Evolutionary conservation across 2,888 invertebrate genomes (phyloP).

Genomic region (Dicycla oo): DNA sequence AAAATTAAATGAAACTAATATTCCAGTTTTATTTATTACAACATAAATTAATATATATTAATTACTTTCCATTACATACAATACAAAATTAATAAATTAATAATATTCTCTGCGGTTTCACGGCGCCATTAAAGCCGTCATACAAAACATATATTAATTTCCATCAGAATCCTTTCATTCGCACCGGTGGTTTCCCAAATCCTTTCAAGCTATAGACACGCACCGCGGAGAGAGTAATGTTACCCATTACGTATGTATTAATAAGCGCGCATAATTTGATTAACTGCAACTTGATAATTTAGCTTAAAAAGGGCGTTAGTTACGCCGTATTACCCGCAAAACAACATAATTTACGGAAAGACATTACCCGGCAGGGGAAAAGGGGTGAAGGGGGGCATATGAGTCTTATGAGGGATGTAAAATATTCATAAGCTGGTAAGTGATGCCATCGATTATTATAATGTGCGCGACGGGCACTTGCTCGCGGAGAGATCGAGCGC

Average conservation of each 20-base stretch:
- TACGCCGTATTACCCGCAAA: conserved; percentile 44
- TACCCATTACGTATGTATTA: conserved; percentile 36
- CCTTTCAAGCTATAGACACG: conserved; percentile 11
- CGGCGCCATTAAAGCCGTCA: conserved; percentile 6
- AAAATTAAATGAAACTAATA: background rate
- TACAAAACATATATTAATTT: conserved; percentile 55
- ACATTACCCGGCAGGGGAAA: conserved; percentile 63
- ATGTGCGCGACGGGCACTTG: conserved; percentile 69
- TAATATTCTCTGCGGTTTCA: conserved; percentile 17
- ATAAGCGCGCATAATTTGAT: conserved; percentile 54
- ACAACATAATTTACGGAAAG: conserved; percentile 70
- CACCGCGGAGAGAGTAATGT: conserved; percentile 18
- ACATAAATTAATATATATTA: too few relatives aligned
- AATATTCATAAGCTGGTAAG: conserved; percentile 81
- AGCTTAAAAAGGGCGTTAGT: conserved; percentile 52
- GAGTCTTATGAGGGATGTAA: conserved; percentile 72
- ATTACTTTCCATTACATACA: background rate
- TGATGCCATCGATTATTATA: conserved; percentile 81
- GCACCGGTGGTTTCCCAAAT: conserved; percentile 18
- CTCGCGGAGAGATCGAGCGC: conserved; percentile 62
- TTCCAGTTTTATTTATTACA: background rate
- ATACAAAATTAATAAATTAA: conserved; percentile 15
- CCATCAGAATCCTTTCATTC: conserved; percentile 41
- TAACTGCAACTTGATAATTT: conserved; percentile 52
- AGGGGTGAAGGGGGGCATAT: conserved; percentile 50